phyloP scores from a whole-genome alignment of 2,797 vertebrate species.

The Pteropus rufus region DNA sequence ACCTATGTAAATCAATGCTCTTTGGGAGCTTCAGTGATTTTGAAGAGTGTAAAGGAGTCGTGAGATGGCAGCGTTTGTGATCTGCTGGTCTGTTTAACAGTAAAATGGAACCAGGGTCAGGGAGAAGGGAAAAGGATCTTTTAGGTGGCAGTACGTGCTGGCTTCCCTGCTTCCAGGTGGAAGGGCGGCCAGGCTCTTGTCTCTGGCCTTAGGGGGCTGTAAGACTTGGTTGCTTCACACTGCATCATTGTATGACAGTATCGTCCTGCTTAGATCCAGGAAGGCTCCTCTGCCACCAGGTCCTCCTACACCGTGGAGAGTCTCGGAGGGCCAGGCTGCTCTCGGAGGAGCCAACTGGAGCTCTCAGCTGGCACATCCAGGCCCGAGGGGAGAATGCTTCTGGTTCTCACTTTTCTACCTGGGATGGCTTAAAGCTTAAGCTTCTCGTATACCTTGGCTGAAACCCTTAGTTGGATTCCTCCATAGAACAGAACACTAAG shows the following conservation, averaged over 20 bases:
- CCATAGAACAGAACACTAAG: fast-evolving
- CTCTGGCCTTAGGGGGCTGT: not conserved
- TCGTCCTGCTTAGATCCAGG: not conserved
- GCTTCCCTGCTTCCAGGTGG: not conserved
- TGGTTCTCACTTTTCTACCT: not conserved
- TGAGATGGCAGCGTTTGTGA: not conserved
- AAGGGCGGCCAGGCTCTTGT: not conserved
- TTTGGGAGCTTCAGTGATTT: not conserved
- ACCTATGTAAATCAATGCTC: not conserved
- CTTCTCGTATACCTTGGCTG: not conserved
- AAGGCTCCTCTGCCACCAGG: not conserved
- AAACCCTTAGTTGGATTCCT: not conserved
- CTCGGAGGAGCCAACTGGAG: not conserved
- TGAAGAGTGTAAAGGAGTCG: not conserved
- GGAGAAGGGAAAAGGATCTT: not conserved
- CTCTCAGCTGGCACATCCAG: not conserved
- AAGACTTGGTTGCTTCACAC: not conserved
- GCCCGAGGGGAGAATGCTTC: not conserved
- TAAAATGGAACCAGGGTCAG: not conserved
- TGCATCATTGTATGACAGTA: fast-evolving
- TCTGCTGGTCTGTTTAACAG: not conserved
- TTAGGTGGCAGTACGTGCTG: fast-evolving
- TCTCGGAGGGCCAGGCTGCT: not conserved
- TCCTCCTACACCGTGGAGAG: not conserved
- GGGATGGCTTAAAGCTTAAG: not conserved